Evolutionary conservation across 2,113 vertebrate species (phyloP), one percentile per base, ranked within the genome.

Genomic region (Acrocephalus kingi): DNA sequence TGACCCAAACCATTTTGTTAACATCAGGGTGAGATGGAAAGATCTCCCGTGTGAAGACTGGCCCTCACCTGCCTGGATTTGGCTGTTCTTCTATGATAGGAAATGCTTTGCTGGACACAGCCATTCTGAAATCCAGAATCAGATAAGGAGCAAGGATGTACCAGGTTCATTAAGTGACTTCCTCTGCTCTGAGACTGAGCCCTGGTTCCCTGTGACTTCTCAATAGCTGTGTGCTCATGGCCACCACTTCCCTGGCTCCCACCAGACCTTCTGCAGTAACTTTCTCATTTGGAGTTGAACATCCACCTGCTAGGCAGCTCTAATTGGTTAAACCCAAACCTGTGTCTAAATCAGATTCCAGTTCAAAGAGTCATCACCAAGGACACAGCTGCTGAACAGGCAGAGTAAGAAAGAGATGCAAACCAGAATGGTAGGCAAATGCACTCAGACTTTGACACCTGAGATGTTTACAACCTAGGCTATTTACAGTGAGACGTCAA

Each of bases 401-500:
- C 63, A 73, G 90, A 76, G 24, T 80, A 69, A 87, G 54, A 84
- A 82, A 79, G 52, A 72, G 67, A 23, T 48, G 46, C 27, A 76
- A 90, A 85, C 37, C 37, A 56, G 68, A 87, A 84, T 2, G 14
- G 52, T 67, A 82, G 56, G 46, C 24, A 90, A 77, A 52, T 13
- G n/a, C 31, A 33, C 33, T 87, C 71, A 64, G 77, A 61, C 24
- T 68, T 82, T 33, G 58, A 83, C 82, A 73, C 23, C 10, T 46
- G 46, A 76, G 51, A n/a, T 62, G 37, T 88, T 85, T 90, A 93
- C 93, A 79, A 85, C 54, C 41, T 16, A 80, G 31, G 27, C 54
- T 76, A 69, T 82, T 95, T 93, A 80, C 54, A 79, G 49, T 61
- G 75, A 83, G 71, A 88, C 83, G 58, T 88, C 92, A 90, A 85